Evolutionary conservation across 2,113 vertebrate genomes (phyloP), one percentile per base, ranked within the genome.

Genomic region (Jaculus jaculus): DNA sequence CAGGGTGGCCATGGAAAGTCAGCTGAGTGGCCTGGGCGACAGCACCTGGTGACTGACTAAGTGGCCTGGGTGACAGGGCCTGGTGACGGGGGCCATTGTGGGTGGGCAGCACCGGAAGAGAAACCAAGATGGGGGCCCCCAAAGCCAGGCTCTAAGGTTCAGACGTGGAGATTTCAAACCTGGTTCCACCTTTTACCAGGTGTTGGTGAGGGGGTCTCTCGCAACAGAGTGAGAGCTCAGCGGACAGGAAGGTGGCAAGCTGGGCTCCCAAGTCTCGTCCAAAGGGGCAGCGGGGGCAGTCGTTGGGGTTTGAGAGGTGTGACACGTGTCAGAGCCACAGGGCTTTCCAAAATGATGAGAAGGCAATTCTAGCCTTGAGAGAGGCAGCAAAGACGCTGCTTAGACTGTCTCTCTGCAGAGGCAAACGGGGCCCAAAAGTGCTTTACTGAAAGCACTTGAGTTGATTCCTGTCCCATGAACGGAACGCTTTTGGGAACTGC

Each of bases 391-490:
- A 60, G 71, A 47, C 21, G 26, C 73, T 68, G 16, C 7, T 77
- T 66, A 28, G 13, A 60, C 10, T 5, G 8, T 75, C 3, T 69
- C 51, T 5, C 2, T 21, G 28, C 58, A 65, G 34, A 60, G 10
- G 28, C 84, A 51, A 63, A 16, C 16, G 34, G 5, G 10, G 9
- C 63, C 1, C 24, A 30, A 91, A 26, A 77, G 13, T 24, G 18
- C 28, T 66, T 51, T 28, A 7, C 12, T 83, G 60, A 39, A 30
- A 74, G 6, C 34, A 30, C 10, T 47, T 78, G 74, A 66, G 37
- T 68, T 80, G 89, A 47, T 66, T 81, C 63, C 26, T 90, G 13
- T 61, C 54, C 60, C 85, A 72, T 90, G n/a, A 94, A 28, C 73
- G 61, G 30, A 86, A 61, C 39, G 28, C 91, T 73, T 88, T 58